These are phyloP conservation scores for Exaiptasia diaphana DNA, from an alignment of 64 coral and sea anemone genomes.

Conservation along the genomic window DNA sequence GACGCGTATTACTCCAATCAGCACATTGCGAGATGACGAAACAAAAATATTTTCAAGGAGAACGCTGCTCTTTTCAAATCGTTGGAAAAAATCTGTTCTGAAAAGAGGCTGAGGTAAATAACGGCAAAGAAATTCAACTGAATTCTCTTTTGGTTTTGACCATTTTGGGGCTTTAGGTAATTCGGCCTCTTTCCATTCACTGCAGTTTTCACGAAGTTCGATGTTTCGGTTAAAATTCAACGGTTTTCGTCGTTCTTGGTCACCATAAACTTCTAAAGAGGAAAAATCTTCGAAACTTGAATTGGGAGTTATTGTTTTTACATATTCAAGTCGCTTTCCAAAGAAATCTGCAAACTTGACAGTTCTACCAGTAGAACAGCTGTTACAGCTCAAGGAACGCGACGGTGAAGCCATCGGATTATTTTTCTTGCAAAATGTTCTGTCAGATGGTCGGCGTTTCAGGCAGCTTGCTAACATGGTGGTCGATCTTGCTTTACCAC, in stretches of 20 bases:
- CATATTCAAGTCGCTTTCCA: not conserved
- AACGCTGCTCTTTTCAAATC: constrained; percentile 11
- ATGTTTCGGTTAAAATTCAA: not conserved
- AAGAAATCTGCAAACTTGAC: constrained; percentile 10
- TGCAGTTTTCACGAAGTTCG: too few species aligned
- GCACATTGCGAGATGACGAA: not conserved
- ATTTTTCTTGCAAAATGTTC: too few species aligned
- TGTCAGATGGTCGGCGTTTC: too few species aligned
- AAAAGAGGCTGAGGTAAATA: not conserved
- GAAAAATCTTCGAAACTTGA: not conserved
- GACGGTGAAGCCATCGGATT: too few species aligned
- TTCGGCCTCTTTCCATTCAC: too few species aligned
- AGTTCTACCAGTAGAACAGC: not conserved
- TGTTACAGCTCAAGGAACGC: too few species aligned
- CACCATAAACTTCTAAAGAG: not conserved
- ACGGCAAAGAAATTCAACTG: not conserved
- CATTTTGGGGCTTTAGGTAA: too few species aligned
- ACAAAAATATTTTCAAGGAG: constrained; percentile 36
- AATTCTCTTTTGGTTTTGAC: not conserved
- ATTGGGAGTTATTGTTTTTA: constrained; percentile 3
- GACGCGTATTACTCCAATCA: constrained; percentile 39
- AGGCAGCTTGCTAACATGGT: too few species aligned
- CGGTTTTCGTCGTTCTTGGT: not conserved
- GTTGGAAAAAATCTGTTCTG: not conserved
- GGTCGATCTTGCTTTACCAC: too few species aligned